These are phyloP conservation scores for Paguma larvata DNA, from an alignment of 2,797 vertebrate genomes.

Conservation along the genomic window DNA sequence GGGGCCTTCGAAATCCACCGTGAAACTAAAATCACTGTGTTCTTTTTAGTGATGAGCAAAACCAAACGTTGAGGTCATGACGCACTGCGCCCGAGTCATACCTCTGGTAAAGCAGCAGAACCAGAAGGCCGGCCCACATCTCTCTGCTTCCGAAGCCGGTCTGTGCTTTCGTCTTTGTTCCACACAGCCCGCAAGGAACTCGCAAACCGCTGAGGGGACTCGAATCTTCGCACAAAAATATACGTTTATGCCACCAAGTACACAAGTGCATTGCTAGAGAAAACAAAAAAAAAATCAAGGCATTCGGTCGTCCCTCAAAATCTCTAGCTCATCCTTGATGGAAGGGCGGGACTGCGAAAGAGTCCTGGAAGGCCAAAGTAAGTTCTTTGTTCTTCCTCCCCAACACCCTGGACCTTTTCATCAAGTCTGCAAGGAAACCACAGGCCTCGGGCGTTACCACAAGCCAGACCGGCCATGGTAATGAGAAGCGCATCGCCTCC, in stretches of 20 bases:
- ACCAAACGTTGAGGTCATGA: neutral
- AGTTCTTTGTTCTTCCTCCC: neutral
- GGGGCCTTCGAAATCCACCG: neutral
- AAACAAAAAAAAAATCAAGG: constrained; percentile 20
- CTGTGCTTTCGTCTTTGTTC: neutral
- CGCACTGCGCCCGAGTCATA: neutral
- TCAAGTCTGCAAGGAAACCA: neutral
- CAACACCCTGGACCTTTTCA: neutral
- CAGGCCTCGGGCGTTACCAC: neutral
- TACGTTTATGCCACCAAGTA: neutral
- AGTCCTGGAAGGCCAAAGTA: constrained; percentile 21
- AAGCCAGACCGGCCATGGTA: neutral
- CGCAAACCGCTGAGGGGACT: neutral
- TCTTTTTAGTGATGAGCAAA: constrained; percentile 3
- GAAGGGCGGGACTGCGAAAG: neutral
- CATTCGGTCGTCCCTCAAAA: neutral
- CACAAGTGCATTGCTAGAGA: neutral
- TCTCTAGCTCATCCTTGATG: neutral
- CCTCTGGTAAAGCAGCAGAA: neutral
- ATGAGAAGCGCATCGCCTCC: neutral
- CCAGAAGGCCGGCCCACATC: neutral
- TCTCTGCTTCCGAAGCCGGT: constrained; percentile 24
- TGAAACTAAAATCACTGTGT: neutral
- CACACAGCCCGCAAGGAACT: neutral
- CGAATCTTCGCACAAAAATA: neutral